Conservation (phyloP, 2,888 invertebrate genomes). For the Luperina testacea region DNA sequence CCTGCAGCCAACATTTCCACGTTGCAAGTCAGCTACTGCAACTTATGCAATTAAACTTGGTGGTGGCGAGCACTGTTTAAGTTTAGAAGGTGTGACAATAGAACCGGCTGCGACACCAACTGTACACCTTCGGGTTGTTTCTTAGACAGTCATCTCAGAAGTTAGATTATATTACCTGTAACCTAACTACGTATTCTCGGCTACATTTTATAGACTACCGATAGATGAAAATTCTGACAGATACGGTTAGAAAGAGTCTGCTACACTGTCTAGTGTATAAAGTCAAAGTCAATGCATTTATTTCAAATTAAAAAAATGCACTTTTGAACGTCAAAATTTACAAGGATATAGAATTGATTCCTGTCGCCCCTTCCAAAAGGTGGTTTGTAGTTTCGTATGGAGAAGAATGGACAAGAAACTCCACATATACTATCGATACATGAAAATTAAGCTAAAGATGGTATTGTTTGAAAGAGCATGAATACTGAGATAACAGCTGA, state of each 20-base stretch:
- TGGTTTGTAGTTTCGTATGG: no score
- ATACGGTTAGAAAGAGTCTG: background rate
- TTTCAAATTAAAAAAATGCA: no score
- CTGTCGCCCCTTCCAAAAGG: no score
- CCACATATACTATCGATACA: no score
- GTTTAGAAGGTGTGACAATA: constrained; percentile 37
- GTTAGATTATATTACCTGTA: background rate
- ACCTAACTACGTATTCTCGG: background rate
- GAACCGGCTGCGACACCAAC: background rate
- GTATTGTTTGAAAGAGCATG: no score
- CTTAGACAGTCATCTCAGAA: background rate
- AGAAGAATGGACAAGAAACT: no score
- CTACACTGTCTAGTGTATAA: background rate
- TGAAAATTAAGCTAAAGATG: no score
- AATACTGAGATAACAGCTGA: no score
- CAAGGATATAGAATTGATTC: no score
- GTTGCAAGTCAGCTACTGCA: constrained; percentile 3
- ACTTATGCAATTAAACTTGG: constrained; percentile 32
- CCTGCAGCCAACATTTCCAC: constrained; percentile 4
- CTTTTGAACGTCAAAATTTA: no score
- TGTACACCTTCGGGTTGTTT: background rate
- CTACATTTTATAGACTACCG: no score
- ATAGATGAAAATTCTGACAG: background rate
- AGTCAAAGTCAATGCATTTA: background rate
- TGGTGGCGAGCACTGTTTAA: constrained; percentile 25